Percentiles rank a stretch among this genome's conserved stretches.
phyloP scores from a whole-genome alignment of 2,888 invertebrate genomes.

The Ellobium chinense region DNA sequence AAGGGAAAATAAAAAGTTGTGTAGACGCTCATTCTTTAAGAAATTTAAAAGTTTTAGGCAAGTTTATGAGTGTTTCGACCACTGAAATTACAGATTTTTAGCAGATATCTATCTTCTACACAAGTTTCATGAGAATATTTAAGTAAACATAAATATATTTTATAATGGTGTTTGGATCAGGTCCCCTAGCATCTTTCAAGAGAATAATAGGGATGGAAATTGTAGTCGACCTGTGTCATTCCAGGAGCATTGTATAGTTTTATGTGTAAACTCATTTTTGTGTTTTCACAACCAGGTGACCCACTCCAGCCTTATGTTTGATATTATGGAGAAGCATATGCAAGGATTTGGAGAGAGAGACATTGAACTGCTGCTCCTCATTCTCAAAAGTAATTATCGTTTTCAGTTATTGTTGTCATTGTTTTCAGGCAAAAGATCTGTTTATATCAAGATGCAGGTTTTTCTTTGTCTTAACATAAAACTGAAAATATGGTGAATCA shows the following conservation, averaged over 20 bases:
- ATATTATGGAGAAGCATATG: conserved; percentile 86
- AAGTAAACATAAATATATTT: background rate
- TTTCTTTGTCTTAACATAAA: too few relatives aligned
- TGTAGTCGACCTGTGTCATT: background rate
- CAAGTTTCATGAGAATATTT: background rate
- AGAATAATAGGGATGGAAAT: too few relatives aligned
- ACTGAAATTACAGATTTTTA: background rate
- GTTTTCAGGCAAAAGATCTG: too few relatives aligned
- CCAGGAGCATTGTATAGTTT: background rate
- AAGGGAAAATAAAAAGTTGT: background rate
- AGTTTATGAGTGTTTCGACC: too few relatives aligned
- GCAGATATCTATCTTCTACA: too few relatives aligned
- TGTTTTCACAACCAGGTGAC: conserved; percentile 87
- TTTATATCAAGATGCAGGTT: too few relatives aligned
- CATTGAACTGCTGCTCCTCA: conserved; percentile 89
- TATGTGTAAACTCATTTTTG: conserved; percentile 25
- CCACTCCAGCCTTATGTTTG: conserved; percentile 88
- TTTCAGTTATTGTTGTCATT: too few relatives aligned
- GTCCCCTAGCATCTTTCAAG: background rate
- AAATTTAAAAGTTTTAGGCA: background rate
- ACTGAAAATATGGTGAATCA: too few relatives aligned
- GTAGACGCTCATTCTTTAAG: background rate
- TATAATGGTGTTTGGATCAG: background rate
- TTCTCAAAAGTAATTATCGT: conserved; percentile 83
- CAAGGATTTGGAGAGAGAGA: conserved; percentile 87